phyloP scores from a whole-genome alignment of 2,888 invertebrate genomes.

The Microplitis deprimator region DNA sequence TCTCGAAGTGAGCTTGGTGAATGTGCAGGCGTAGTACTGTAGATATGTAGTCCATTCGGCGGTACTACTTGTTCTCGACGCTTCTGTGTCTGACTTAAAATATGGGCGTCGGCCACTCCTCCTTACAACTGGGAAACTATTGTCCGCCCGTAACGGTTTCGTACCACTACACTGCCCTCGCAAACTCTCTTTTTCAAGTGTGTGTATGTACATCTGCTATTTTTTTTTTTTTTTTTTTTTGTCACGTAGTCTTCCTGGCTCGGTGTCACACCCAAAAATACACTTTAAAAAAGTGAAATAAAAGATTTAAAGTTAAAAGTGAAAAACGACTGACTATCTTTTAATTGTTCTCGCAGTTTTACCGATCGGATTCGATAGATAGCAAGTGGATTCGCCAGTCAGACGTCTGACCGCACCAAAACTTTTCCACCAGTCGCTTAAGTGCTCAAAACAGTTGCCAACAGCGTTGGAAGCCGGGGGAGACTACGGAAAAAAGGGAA shows the following conservation, averaged over 20 bases:
- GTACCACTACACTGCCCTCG: constrained; percentile 31
- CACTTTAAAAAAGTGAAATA: neutral
- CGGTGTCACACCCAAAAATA: neutral
- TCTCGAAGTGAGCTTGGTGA: constrained; percentile 22
- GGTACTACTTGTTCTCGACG: constrained; percentile 59
- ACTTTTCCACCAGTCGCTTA: constrained; percentile 50
- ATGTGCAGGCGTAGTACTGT: constrained; percentile 16
- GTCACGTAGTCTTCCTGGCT: neutral
- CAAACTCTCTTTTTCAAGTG: neutral
- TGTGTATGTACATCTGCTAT: neutral
- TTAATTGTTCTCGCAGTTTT: constrained; percentile 19
- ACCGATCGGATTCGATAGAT: constrained; percentile 7
- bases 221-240: constrained; percentile 4
- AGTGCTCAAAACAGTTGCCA: constrained; percentile 64
- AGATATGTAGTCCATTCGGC: constrained; percentile 43
- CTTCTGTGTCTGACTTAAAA: constrained; percentile 68
- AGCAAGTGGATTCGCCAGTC: constrained; percentile 26
- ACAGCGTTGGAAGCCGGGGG: constrained; percentile 38
- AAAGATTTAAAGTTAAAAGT: neutral
- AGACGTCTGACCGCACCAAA: constrained; percentile 32
- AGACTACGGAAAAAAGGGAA: constrained; percentile 27
- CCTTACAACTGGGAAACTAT: constrained; percentile 61
- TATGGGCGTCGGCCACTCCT: constrained; percentile 66
- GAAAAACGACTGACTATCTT: neutral
- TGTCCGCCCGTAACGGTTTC: constrained; percentile 54